Percentiles rank a stretch among this genome's conserved stretches.
Evolutionary conservation across 2,888 invertebrate genomes (phyloP).

Genomic region (Lycophotia porphyrea): DNA sequence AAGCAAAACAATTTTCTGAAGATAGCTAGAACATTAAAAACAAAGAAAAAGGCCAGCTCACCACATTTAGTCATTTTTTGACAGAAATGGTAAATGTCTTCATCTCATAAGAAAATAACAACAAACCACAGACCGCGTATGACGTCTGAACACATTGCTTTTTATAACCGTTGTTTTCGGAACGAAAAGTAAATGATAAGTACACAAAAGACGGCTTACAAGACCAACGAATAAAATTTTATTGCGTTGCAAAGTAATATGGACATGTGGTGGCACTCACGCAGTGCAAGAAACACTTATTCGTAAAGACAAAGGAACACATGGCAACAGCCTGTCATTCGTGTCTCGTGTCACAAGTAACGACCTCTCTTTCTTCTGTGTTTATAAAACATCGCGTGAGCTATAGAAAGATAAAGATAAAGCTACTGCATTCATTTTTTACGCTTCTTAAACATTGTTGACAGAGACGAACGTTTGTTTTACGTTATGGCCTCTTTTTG

Average conservation of each 20-base stretch:
- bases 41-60: neutral
- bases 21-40: neutral
- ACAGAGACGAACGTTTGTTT: slow-evolving; percentile 33
- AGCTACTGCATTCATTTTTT: slow-evolving; percentile 30
- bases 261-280: slow-evolving; percentile 31
- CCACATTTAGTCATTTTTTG: neutral
- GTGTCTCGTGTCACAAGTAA: slow-evolving; percentile 52
- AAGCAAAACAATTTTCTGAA: neutral
- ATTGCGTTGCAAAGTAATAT: slow-evolving; percentile 1
- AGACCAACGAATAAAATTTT: slow-evolving; percentile 25
- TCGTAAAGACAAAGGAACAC: slow-evolving; percentile 55
- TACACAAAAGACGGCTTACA: slow-evolving; percentile 15
- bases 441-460: slow-evolving; percentile 43
- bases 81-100: neutral
- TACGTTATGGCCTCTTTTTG: slow-evolving; percentile 32
- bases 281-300: slow-evolving; percentile 31
- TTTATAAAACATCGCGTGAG: slow-evolving; percentile 53
- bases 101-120: slow-evolving; percentile 5
- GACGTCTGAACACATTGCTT: slow-evolving; percentile 28
- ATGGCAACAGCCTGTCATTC: slow-evolving; percentile 45
- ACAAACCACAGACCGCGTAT: slow-evolving; percentile 15
- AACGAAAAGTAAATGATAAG: slow-evolving; percentile 32
- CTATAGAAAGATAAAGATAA: slow-evolving; percentile 34
- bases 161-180: slow-evolving; percentile 15
- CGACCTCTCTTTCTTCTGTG: slow-evolving; percentile 51